Conservation (phyloP, 2,113 vertebrate species). For the Grammomys dolichurus region DNA sequence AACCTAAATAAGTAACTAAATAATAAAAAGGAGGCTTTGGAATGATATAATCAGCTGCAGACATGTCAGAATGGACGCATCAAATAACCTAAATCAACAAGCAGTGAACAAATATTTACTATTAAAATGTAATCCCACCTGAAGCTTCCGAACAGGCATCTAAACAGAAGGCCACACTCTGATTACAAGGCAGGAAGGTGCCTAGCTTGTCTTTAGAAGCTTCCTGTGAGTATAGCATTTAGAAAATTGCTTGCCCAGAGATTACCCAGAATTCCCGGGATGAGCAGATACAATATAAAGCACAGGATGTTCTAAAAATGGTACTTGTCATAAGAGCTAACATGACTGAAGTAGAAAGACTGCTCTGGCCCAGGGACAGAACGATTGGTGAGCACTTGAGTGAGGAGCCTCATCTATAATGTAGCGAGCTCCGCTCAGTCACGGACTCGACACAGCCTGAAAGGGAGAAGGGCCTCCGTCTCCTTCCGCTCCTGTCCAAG, state of each 20-base stretch:
- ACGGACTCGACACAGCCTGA: background rate
- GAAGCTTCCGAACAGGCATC: background rate
- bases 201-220: background rate
- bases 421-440: constrained; percentile 50
- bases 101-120: background rate
- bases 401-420: constrained; percentile 23
- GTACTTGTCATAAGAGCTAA: constrained; percentile 51
- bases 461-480: background rate
- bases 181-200: background rate
- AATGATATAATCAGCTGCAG: background rate
- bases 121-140: background rate
- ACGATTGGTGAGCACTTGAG: constrained; percentile 14
- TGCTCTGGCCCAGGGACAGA: constrained; percentile 38
- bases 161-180: background rate
- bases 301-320: constrained; percentile 47
- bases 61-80: background rate
- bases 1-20: background rate
- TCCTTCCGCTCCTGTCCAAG: constrained; percentile 5
- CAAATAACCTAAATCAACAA: background rate
- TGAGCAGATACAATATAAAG: constrained; percentile 38
- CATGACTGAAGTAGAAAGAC: constrained; percentile 52
- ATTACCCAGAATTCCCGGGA: constrained; percentile 26
- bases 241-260: constrained; percentile 34
- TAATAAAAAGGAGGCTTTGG: background rate
- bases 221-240: background rate